Conservation (phyloP, 2,113 vertebrate species). For the Pygoscelis adeliae region DNA sequence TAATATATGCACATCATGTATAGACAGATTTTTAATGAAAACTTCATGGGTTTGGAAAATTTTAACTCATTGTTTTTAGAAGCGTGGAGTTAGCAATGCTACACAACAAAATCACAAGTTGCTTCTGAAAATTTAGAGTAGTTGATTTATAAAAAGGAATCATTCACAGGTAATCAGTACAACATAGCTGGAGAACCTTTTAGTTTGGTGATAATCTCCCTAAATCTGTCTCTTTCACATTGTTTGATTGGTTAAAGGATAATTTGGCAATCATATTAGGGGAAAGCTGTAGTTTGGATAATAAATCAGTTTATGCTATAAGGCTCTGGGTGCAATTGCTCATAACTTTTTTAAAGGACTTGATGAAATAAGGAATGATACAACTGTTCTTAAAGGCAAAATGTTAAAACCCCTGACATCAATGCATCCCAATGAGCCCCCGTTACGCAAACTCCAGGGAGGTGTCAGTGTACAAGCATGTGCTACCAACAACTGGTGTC, state of each 20-base stretch:
- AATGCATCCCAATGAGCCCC: rapidly evolving
- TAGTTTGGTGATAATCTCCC: not conserved
- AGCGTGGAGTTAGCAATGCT: not conserved
- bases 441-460: rapidly evolving
- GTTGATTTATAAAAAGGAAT: not conserved
- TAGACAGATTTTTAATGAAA: not conserved
- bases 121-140: not conserved
- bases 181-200: not conserved
- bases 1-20: not conserved
- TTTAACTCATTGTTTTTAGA: not conserved
- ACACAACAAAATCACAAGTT: not conserved
- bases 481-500: rapidly evolving
- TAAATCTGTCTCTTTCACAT: not conserved
- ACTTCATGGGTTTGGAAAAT: not conserved
- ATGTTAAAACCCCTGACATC: not conserved
- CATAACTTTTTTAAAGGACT: not conserved
- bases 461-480: not conserved
- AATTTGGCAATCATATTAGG: not conserved
- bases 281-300: not conserved
- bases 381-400: not conserved
- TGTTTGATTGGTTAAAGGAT: not conserved
- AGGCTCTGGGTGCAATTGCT: not conserved
- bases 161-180: not conserved
- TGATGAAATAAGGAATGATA: not conserved
- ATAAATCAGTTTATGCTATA: not conserved